phyloP scores from a whole-genome alignment of 92 coral and sea anemone genomes.

The Umimayanthus kanabou region DNA sequence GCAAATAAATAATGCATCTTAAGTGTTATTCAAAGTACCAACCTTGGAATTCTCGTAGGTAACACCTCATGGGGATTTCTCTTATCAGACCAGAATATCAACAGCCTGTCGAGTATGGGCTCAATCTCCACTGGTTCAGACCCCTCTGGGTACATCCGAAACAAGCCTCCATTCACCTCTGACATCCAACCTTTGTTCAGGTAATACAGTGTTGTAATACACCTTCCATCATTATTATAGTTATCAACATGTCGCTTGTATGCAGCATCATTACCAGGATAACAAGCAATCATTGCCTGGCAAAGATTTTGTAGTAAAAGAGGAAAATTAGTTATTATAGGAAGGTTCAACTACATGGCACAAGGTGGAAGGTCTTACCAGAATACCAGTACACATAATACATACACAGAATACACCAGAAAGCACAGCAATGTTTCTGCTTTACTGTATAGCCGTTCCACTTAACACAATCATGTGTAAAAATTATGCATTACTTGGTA shows the following conservation, averaged over 20 bases:
- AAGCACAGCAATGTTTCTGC: too few relatives aligned
- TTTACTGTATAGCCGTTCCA: too few relatives aligned
- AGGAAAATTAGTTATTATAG: not conserved
- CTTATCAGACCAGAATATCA: constrained; percentile 96
- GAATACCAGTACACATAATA: too few relatives aligned
- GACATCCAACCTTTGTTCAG: constrained; percentile 85
- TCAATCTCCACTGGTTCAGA: constrained; percentile 74
- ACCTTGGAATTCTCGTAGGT: constrained; percentile 85
- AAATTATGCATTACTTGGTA: too few relatives aligned
- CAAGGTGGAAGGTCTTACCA: not conserved
- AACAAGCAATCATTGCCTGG: constrained; percentile 98
- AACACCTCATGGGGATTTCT: constrained; percentile 96
- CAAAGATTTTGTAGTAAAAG: not conserved
- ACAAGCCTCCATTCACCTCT: constrained; percentile 77
- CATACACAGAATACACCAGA: too few relatives aligned
- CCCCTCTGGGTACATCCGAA: constrained; percentile 83
- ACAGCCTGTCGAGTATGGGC: constrained; percentile 87
- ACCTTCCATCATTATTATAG: constrained; percentile 92
- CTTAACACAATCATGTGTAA: too few relatives aligned
- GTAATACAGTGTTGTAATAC: constrained; percentile 93
- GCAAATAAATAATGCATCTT: too few relatives aligned
- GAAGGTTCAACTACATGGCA: not conserved
- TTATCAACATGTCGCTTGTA: constrained; percentile 94
- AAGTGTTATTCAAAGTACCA: not conserved
- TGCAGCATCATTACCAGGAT: constrained; percentile 83